Evolutionary conservation across 1,140 invertebrate species (phyloP), one percentile per base, ranked within the genome.

Genomic region (Hypsibius dujardini): DNA sequence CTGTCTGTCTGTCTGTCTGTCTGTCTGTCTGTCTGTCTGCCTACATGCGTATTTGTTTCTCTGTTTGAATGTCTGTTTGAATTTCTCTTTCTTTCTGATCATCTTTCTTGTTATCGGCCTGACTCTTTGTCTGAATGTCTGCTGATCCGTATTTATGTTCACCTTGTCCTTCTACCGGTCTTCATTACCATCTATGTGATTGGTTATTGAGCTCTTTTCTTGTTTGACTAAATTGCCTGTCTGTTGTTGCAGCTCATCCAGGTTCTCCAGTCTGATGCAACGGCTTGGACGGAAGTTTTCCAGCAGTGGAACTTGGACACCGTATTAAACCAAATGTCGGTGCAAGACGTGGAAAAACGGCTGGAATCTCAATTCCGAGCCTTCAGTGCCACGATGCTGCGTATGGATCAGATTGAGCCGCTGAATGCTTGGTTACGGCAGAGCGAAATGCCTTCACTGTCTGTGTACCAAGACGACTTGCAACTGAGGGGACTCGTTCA

Each of bases 401-500:
- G 62, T 7, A 7, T 42, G 12, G 62, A 67, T 42, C 62, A 67
- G 42, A 67, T 45, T 3, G 62, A 12, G 42, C 12, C 62, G 62
- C 42, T 67, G 42, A 67, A 67, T 42, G 62, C 62, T 42, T 67
- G 62, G 62, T 67, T 67, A 42, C 12, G 62, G 7, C 62, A 67
- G 42, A 67, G 62, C 42, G 62, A 67, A 67, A 67, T 67, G 42
- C 62, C 62, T 12, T 67, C 62, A 45, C 45, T 67, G 62, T 12
- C 12, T 7, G 3, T 15, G 7, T 67, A 15, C 62, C 12, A 67
- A 67, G 62, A 67, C 12, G 62, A 67, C 62, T 15, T 67, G 12
- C 12, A 15, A 12, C 12, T 67, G 12, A 67, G 42, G 42, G 62
- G 62, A 12, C 42, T 67, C 12, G 62, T 67, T 12, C 42, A 67